A percentile compares a stretch with the other conserved stretches of the same genome.
phyloP scores from a whole-genome alignment of 2,113 vertebrate species.

The Aleadryas rufinucha region DNA sequence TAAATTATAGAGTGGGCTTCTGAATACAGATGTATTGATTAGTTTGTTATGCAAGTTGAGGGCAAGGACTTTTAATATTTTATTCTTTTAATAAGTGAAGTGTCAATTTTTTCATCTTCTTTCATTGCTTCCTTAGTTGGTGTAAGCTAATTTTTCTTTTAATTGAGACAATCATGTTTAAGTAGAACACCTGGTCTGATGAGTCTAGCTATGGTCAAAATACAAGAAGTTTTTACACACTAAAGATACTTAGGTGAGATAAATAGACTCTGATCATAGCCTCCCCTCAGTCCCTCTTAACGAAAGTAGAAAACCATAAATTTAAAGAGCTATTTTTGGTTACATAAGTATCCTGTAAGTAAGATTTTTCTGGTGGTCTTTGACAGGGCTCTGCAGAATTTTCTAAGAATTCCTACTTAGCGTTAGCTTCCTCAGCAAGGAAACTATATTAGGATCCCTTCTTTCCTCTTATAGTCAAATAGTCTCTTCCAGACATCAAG shows the following conservation, averaged over 20 bases:
- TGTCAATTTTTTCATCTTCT: not conserved
- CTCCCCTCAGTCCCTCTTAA: not conserved
- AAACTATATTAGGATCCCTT: not conserved
- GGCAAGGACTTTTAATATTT: not conserved
- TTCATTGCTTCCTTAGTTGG: not conserved
- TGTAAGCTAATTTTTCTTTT: not conserved
- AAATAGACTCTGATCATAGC: not conserved
- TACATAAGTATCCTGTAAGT: not conserved
- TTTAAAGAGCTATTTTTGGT: not conserved
- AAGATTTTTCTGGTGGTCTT: not conserved
- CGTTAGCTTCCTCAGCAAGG: not conserved
- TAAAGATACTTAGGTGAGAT: not conserved
- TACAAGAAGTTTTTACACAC: not conserved
- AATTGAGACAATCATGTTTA: not conserved
- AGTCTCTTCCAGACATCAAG: not conserved
- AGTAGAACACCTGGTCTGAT: not conserved
- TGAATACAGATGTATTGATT: not conserved
- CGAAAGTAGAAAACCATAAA: not conserved
- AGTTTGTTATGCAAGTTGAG: not conserved
- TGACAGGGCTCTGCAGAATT: not conserved
- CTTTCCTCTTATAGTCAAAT: not conserved
- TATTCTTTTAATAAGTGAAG: not conserved
- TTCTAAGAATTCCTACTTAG: not conserved
- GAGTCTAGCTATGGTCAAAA: not conserved
- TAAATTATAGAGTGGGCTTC: not conserved